Base-by-base conservation (phyloP, 2,113 vertebrate species). In the Triplophysa dalaica region DNA sequence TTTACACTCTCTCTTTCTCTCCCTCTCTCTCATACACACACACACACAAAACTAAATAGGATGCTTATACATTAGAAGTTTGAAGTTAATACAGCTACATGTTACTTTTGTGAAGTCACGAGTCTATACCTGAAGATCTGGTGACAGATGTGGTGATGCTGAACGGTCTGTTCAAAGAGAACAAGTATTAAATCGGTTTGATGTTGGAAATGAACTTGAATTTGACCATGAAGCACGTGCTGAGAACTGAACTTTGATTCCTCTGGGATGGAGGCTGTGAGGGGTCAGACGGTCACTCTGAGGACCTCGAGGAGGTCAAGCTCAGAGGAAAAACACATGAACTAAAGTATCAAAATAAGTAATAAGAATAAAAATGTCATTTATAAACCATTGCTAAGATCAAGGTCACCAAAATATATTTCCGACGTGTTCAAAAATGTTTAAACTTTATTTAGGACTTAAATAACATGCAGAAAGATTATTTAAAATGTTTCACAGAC, bases 181-280 rank as follows among this genome's bases (percentile, higher is more conserved):
- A 56, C 17, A 4, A 48, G 22, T 8, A 61, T 21, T 19, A 17
- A 22, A 8, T 38, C 24, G 0, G 38, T 61, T 29, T n/a, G 21
- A 66, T 41, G 16, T 2, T 52, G 4, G 9, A 6, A 13, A 83
- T 87, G 82, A 33, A 60, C 83, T 84, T 90, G 87, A 89, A 91
- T 87, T 91, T 91, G 87, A 86, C 76, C 63, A 10, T 54, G 70
- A 74, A 48, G 26, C 81, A 74, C 69, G 60, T 19, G 80, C 11
- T 58, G 41, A 22, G 13, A 73, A 13, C n/a, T 82, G 66, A 68
- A 48, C 66, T 52, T 48, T 66, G 60, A 64, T 11, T 76, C 50
- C 66, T 60, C 19, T 1, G 17, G 50, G 75, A 73, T 61, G 29
- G 43, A 69, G 38, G 45, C 17, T 11, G 29, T 58, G 48, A 66